These are phyloP conservation scores for Genyomyrus donnyi DNA, from an alignment of 2,113 vertebrate genomes.

Conservation along the genomic window DNA sequence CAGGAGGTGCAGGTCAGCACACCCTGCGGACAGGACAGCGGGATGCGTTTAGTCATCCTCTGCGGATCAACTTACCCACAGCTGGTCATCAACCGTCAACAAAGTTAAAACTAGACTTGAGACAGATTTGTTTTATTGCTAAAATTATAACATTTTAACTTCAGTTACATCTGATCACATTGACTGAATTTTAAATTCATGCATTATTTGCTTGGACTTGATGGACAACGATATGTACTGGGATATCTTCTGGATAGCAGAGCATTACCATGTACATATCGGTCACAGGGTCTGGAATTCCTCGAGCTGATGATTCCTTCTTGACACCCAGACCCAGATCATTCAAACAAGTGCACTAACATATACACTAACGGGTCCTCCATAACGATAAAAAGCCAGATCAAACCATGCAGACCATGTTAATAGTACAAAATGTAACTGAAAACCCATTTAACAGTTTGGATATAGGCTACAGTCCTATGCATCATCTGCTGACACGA, in stretches of 20 bases:
- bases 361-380: not conserved
- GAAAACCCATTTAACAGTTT: not conserved
- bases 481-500: not conserved
- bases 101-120: not conserved
- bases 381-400: not conserved
- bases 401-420: not conserved
- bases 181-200: not conserved
- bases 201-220: not conserved
- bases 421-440: not conserved
- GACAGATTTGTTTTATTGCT: not conserved
- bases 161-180: not conserved
- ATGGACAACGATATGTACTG: not conserved
- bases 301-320: not conserved
- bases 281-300: not conserved
- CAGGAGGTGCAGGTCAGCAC: slow-evolving; percentile 90
- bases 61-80: not conserved
- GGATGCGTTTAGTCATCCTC: not conserved
- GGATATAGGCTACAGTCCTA: not conserved
- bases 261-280: not conserved
- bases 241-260: not conserved
- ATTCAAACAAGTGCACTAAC: not conserved
- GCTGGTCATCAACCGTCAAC: not conserved
- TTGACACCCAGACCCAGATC: not conserved
- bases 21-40: slow-evolving; percentile 71
- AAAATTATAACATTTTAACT: not conserved